phyloP scores from a whole-genome alignment of 2,888 invertebrate species.

The Lithosia quadra region DNA sequence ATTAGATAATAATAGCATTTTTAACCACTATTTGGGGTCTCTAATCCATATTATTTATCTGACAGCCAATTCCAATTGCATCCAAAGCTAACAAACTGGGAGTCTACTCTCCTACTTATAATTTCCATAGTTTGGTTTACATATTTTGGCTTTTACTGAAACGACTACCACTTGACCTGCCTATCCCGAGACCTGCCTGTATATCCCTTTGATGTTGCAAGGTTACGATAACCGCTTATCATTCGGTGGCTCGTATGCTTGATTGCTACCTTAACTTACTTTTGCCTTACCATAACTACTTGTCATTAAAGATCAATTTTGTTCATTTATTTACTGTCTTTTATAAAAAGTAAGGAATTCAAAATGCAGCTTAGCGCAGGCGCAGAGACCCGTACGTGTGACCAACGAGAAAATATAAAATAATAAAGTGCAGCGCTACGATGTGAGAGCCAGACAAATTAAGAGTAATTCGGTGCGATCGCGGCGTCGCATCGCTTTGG shows the following conservation, averaged over 20 bases:
- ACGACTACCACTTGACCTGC: neutral
- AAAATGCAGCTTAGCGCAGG: neutral
- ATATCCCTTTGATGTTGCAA: neutral
- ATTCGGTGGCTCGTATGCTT: neutral
- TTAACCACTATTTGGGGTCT: neutral
- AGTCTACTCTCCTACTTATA: neutral
- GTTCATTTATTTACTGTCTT: neutral
- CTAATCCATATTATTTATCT: neutral
- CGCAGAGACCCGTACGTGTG: neutral
- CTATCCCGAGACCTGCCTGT: neutral
- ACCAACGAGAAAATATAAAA: slow-evolving; percentile 9
- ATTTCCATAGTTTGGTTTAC: neutral
- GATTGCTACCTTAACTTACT: neutral
- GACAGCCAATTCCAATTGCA: neutral
- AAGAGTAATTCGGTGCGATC: slow-evolving; percentile 24
- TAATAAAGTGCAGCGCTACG: slow-evolving; percentile 8
- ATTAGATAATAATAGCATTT: neutral
- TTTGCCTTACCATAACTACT: neutral
- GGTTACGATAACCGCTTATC: neutral
- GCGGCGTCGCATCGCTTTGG: slow-evolving; percentile 14
- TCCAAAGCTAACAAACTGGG: neutral
- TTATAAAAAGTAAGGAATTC: neutral
- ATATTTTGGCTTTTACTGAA: neutral
- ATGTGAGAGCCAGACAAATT: slow-evolving; percentile 26
- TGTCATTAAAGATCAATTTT: neutral